Evolutionary conservation across 1,140 invertebrate genomes (phyloP), one percentile per base, ranked within the genome.

Genomic region (Augochlora pura): DNA sequence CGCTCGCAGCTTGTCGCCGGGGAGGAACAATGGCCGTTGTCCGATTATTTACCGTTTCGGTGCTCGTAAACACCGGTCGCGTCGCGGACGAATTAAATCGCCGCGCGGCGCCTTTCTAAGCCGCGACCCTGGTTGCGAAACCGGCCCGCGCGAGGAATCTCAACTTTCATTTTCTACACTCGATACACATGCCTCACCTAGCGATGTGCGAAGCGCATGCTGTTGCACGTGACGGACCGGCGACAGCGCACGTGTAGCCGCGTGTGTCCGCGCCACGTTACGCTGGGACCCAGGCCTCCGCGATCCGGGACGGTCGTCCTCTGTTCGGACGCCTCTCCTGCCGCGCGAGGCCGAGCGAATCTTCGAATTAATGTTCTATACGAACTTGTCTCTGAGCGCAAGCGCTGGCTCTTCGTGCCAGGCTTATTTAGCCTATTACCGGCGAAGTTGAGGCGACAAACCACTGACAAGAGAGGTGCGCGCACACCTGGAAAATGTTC

Each of bases 141-240:
- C 68, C 68, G 21, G 71, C 52, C 69, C 71, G 62, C 70, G n/a
- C 73, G 77, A 77, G 85, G 85, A 86, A 86, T 86, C 85, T 83
- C 77, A 74, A 86, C 85, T 86, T 86, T 86, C 85, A 86, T 86
- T 86, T 86, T 86, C 85, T 81, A 78, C 60, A 25, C 57, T 82
- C 70, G 9, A 57, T 74, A 68, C n/a, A 54, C 68, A 4, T 4
- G 32, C 1, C 32, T 4, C 70, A 71, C 27, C 68, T 71, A 64
- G 60, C 76, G 80, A 69, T 38, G 27, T 63, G 70, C 80, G 54
- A 59, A 42, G 80, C 77, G 76, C 84, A 80, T 86, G 85, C 77
- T 83, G 64, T 32, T 83, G 81, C 85, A 86, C 84, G 84, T 86
- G 84, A 86, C 81, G n/a, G 16, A 1, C 39, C 64, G 69, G 32